Evolutionary conservation across 2,113 vertebrate genomes (phyloP), one percentile per base, ranked within the genome.

Genomic region (Erinaceus europaeus): DNA sequence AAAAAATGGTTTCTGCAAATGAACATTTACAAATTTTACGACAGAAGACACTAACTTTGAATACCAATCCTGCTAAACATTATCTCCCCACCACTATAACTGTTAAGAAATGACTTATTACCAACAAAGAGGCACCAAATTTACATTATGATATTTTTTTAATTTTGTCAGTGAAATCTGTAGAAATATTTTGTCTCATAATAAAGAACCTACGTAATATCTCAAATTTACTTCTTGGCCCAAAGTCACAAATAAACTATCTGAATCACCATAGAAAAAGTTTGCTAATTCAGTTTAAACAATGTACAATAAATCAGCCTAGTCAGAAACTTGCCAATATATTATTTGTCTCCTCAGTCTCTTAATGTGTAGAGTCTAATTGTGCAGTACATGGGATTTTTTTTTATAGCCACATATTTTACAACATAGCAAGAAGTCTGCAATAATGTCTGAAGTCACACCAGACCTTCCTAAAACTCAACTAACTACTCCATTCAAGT

Each of bases 331-430:
- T 65, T 3, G 3, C 27, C 20, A 75, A 74, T n/a, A 12, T 80
- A 84, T 59, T 81, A 84, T 77, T 81, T 84, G 71, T 72, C 32
- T 84, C 77, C 48, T 55, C 32, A 50, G 75, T 42, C 68, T 67
- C 86, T 52, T n/a, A n/a, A n/a, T n/a, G n/a, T n/a, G n/a, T n/a
- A 85, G 21, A 65, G 5, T 21, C n/a, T 18, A 86, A 18, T 80
- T 79, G n/a, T 81, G 23, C 9, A 84, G 62, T 76, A 44, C n/a
- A 53, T 42, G 38, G 29, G 7, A 6, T 0, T 61, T 59, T 69
- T 71, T 59, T n/a, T n/a, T n/a, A 81, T 34, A 90, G 69, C 88
- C 29, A 5, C 48, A 73, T 25, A 81, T 34, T 74, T 73, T 88
- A 29, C 12, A 32, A 78, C 21, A 78, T 0, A 75, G 42, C 29